A percentile compares a stretch with the other conserved stretches of the same genome.
Evolutionary conservation across 2,113 vertebrate genomes (phyloP).

Genomic region (Candoia aspera): DNA sequence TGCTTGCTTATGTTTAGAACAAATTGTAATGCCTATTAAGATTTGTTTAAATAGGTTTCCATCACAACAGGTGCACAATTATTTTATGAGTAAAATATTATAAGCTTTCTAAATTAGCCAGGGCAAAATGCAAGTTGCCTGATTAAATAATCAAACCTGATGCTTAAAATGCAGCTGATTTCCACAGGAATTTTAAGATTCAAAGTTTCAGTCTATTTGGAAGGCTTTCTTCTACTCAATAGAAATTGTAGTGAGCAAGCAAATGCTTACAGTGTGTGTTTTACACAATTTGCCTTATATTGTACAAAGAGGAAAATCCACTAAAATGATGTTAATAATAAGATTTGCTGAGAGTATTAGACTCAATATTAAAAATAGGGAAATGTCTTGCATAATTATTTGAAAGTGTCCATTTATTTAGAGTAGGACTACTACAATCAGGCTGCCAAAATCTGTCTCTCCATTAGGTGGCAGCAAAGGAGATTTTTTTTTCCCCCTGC

Average conservation of each 20-base stretch:
- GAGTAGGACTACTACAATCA: constrained; percentile 4
- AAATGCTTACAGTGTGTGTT: constrained; percentile 63
- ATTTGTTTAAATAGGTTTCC: constrained; percentile 79
- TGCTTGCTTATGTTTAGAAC: constrained; percentile 61
- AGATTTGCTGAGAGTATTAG: constrained; percentile 58
- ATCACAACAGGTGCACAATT: constrained; percentile 85
- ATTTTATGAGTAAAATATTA: constrained; percentile 86
- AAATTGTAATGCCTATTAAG: constrained; percentile 70
- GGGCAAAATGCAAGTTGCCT: constrained; percentile 82
- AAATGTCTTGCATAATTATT: constrained; percentile 56
- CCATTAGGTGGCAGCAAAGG: neutral
- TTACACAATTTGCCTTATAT: constrained; percentile 66
- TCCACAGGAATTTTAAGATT: constrained; percentile 79
- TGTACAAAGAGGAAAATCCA: constrained; percentile 58
- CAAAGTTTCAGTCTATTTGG: constrained; percentile 67
- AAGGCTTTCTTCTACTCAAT: constrained; percentile 36
- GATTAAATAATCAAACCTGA: constrained; percentile 84
- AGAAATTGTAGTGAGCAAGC: constrained; percentile 64
- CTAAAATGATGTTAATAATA: constrained; percentile 63
- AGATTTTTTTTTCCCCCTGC: neutral
- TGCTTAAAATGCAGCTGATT: constrained; percentile 83
- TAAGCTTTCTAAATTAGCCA: constrained; percentile 81
- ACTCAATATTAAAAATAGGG: constrained; percentile 52
- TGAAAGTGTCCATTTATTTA: constrained; percentile 60
- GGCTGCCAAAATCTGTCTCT: neutral